Conservation (phyloP, 2,888 invertebrate species). For the Unio delphinus region DNA sequence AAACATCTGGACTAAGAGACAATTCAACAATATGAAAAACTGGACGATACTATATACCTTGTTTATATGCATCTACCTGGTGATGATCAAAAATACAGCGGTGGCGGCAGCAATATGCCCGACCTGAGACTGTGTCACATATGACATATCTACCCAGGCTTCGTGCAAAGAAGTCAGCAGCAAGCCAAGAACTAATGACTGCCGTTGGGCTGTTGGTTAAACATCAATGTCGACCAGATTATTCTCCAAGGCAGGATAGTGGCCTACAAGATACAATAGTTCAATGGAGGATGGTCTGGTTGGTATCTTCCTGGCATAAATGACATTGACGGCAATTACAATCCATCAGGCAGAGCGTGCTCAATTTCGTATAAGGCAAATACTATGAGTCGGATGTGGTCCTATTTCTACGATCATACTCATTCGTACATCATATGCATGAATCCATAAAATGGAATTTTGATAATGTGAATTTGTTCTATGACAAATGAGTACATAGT, state of each 20-base stretch:
- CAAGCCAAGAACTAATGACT: constrained; percentile 1
- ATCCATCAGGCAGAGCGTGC: neutral
- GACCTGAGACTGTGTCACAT: too few relatives aligned
- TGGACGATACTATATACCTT: too few relatives aligned
- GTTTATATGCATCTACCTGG: too few relatives aligned
- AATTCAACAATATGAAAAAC: too few relatives aligned
- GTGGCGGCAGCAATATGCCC: too few relatives aligned
- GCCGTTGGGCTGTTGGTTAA: constrained; percentile 21
- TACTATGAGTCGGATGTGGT: constrained; percentile 14
- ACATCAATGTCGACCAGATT: neutral
- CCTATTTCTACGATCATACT: constrained; percentile 22
- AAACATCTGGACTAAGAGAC: too few relatives aligned
- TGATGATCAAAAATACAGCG: too few relatives aligned
- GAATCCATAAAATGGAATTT: too few relatives aligned
- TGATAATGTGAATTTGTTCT: too few relatives aligned
- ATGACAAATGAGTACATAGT: too few relatives aligned
- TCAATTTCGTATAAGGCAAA: constrained; percentile 2
- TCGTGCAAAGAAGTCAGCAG: too few relatives aligned
- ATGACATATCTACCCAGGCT: too few relatives aligned
- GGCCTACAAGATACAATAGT: constrained; percentile 26
- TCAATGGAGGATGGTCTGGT: constrained; percentile 16
- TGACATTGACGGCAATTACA: constrained; percentile 20
- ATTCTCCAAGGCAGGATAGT: constrained; percentile 10
- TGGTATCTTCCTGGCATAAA: constrained; percentile 25
- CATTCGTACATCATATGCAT: constrained; percentile 23